Evolutionary conservation across 64 coral and sea anemone species (phyloP).

Genomic region (Stylophora pistillata): DNA sequence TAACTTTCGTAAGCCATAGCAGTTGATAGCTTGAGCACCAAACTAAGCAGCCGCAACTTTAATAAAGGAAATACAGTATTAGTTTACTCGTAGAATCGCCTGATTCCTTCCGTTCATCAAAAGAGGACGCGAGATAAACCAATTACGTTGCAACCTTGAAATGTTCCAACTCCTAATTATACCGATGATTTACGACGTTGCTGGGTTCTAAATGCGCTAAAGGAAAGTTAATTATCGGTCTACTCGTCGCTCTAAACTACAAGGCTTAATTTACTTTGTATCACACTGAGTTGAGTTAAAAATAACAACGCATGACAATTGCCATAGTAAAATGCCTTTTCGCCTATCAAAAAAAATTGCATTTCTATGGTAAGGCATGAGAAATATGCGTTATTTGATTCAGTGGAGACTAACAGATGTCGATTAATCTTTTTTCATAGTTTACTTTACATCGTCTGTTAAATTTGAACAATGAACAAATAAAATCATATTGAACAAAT

Average conservation of each 20-base stretch:
- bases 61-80: neutral
- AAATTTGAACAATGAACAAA: too few relatives aligned
- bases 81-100: neutral
- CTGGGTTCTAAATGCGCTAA: neutral
- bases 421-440: too few relatives aligned
- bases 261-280: neutral
- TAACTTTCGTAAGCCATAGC: neutral
- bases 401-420: neutral
- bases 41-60: neutral
- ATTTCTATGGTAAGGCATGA: neutral
- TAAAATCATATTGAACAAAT: neutral
- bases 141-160: neutral
- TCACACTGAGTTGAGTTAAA: constrained; percentile 6
- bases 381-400: too few relatives aligned
- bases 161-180: neutral
- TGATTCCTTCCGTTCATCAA: neutral
- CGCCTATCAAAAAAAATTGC: neutral
- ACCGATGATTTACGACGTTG: neutral
- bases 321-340: neutral
- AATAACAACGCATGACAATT: neutral
- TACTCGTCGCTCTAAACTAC: neutral
- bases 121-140: neutral
- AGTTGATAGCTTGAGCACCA: neutral
- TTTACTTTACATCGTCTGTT: too few relatives aligned
- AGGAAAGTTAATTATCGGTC: neutral